A percentile compares a stretch with the other conserved stretches of the same genome.
Conservation (phyloP, 2,113 vertebrate species). For the Heloderma charlesbogerti region DNA sequence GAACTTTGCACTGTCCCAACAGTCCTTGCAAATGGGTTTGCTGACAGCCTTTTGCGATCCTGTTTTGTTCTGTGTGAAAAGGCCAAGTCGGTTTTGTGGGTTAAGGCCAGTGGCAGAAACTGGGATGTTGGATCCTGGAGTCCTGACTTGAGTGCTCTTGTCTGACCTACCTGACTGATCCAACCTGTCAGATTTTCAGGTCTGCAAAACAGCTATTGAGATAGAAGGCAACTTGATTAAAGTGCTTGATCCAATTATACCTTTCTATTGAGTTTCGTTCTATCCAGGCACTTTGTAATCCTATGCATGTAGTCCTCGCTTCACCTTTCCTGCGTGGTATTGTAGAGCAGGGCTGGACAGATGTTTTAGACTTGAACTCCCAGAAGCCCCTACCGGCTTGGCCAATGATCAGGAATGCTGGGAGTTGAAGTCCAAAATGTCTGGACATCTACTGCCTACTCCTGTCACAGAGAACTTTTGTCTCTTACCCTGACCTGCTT, state of each 20-base stretch:
- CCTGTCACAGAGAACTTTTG: not conserved
- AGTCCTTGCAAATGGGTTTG: too few species aligned
- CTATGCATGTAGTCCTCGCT: not conserved
- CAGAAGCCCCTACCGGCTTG: too few species aligned
- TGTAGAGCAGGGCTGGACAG: not conserved
- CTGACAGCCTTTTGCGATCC: not conserved
- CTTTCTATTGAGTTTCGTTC: not conserved
- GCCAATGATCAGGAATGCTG: too few species aligned
- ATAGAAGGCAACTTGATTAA: not conserved
- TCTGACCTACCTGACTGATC: too few species aligned
- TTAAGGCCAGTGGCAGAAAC: too few species aligned
- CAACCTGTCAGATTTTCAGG: not conserved
- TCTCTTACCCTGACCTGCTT: not conserved
- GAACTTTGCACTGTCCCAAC: too few species aligned
- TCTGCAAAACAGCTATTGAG: not conserved
- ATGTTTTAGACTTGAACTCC: too few species aligned
- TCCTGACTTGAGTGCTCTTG: not conserved
- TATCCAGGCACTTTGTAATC: not conserved
- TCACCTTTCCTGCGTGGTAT: not conserved
- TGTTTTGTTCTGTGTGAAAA: too few species aligned
- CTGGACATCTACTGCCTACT: too few species aligned
- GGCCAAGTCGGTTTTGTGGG: not conserved
- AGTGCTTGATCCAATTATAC: not conserved
- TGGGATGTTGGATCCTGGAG: not conserved
- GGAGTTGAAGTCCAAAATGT: too few species aligned